A percentile compares a stretch with the other conserved stretches of the same genome.
Conservation (phyloP, 2,888 invertebrate species). For the Hirtodrosophila trivittata region DNA sequence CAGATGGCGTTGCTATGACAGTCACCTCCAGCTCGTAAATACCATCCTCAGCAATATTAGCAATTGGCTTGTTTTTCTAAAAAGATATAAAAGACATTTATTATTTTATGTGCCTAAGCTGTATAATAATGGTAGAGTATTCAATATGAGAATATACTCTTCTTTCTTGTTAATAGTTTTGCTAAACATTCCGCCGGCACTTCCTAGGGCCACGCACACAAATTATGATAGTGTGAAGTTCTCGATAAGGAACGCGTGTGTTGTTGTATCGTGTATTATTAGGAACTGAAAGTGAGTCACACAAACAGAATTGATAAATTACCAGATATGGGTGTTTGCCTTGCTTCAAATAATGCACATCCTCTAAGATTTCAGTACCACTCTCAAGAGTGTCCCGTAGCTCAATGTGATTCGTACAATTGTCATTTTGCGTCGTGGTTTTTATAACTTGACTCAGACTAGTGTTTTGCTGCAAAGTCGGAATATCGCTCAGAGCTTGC, state of each 20-base stretch:
- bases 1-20: conserved; percentile 82
- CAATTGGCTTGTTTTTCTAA: conserved; percentile 84
- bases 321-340: conserved; percentile 74
- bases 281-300: conserved; percentile 13
- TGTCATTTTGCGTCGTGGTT: conserved; percentile 31
- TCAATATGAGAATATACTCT: no score
- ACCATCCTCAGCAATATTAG: conserved; percentile 88
- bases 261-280: background rate
- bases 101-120: background rate
- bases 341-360: conserved; percentile 42
- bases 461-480: conserved; percentile 37
- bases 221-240: conserved; percentile 46
- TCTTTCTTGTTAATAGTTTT: no score
- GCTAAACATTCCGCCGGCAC: conserved; percentile 7
- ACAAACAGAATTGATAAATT: conserved; percentile 20
- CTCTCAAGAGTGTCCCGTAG: conserved; percentile 21
- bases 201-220: conserved; percentile 17
- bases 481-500: conserved; percentile 43
- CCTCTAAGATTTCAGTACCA: conserved; percentile 22
- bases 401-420: conserved; percentile 55
- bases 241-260: conserved; percentile 25
- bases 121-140: no score
- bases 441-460: conserved; percentile 51
- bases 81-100: background rate
- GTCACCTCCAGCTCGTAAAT: conserved; percentile 87